Percentiles rank a stretch among this genome's conserved stretches.
Conservation (phyloP, 53 echinoderm and acorn worm genomes). For the Glandiceps talaboti region DNA sequence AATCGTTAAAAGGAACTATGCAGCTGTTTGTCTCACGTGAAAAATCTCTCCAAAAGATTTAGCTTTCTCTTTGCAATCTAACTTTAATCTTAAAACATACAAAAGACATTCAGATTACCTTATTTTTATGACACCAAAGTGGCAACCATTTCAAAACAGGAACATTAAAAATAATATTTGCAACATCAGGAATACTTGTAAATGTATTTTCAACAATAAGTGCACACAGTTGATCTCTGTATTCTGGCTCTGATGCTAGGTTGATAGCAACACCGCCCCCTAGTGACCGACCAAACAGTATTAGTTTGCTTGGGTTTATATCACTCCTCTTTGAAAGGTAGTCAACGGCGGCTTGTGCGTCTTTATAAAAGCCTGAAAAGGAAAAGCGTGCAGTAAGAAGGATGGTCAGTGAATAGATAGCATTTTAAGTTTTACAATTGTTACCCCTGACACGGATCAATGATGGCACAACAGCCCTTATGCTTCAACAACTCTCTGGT, state of each 20-base stretch:
- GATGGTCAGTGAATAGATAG: too few relatives aligned
- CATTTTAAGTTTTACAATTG: too few relatives aligned
- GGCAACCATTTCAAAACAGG: conserved; percentile 65
- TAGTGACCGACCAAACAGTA: conserved; percentile 85
- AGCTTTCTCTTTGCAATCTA: too few relatives aligned
- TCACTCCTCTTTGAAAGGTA: conserved; percentile 76
- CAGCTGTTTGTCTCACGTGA: too few relatives aligned
- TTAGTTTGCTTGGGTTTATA: conserved; percentile 58
- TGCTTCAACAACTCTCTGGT: too few relatives aligned
- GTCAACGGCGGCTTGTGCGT: conserved; percentile 72
- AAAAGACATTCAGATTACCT: too few relatives aligned
- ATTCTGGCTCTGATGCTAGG: conserved; percentile 37
- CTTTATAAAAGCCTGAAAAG: conserved; percentile 58
- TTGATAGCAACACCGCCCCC: conserved; percentile 87
- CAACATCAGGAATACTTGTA: conserved; percentile 87
- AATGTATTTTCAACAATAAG: conserved; percentile 88
- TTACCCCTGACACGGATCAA: too few relatives aligned
- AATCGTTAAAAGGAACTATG: too few relatives aligned
- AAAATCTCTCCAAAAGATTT: too few relatives aligned
- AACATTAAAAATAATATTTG: conserved; percentile 40
- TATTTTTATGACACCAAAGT: conserved; percentile 70
- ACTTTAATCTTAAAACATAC: too few relatives aligned
- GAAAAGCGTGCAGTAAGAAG: too few relatives aligned
- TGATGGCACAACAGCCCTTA: too few relatives aligned
- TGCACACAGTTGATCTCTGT: conserved; percentile 43